Evolutionary conservation across 2,113 vertebrate species (phyloP), one percentile per base, ranked within the genome.

Genomic region (Ranitomeya variabilis): DNA sequence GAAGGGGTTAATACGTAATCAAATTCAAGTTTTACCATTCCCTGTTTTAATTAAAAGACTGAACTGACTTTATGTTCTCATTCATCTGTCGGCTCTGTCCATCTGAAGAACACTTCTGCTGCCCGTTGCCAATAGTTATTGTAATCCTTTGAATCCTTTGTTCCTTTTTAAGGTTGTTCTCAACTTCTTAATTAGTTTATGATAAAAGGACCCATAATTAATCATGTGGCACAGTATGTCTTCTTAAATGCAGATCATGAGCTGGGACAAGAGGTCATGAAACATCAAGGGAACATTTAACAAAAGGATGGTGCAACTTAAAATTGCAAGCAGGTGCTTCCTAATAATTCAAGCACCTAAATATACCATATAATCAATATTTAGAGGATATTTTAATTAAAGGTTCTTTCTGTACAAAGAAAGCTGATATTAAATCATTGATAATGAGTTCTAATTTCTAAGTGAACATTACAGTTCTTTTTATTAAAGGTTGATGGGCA

Each of bases 181-280:
- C 23, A 76, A 51, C 55, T 82, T 60, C 54, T 83, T 83, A 71
- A 88, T 83, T 57, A 81, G 31, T 83, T 74, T 83, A 73, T 76
- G 83, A 88, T 88, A 60, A 88, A 83, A 88, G 54, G 66, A 83
- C 69, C n/a, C 21, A 15, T 45, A 73, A 83, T 88, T 88, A 83
- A 83, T 88, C 87, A 88, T 76, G 79, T 76, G 66, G 67, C 31
- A 83, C 80, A 55, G 51, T 26, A 21, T 31, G 55, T 21, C 57
- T 45, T 76, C 23, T 52, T 88, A 45, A 16, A 74, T 76, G 59
- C 55, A 76, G 69, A 83, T 88, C 51, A 74, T 54, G 23, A 52
- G 52, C 54, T 21, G 69, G 87, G 74, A 88, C 52, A 64, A 18
- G 55, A 23, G 87, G 55, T 82, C 80, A 83, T 13, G n/a, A 16